Evolutionary conservation across 2,888 invertebrate species (phyloP), one percentile per base, ranked within the genome.

Genomic region (Apodemia zela): DNA sequence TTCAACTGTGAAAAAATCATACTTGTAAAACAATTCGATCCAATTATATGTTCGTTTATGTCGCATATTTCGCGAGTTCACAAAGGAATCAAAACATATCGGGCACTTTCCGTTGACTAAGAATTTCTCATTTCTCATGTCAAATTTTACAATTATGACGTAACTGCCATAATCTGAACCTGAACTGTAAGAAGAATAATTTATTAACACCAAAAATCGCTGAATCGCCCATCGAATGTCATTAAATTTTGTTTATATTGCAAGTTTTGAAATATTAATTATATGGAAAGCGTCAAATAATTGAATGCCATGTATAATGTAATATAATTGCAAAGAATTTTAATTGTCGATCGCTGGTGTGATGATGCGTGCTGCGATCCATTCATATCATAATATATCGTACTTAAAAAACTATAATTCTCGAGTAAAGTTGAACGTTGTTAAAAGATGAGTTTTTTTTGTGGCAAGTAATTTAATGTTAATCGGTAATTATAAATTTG

Each of bases 301-400:
- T 78, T 73, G 76, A 76, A 75, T 75, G 77, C 68, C 76, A 79
- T 75, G 74, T 75, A 74, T 80, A 80, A 82, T 79, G 73, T 78
- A 65, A 66, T 70, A 74, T 82, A 81, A 85, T 83, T 81, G 81
- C 76, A 60, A 72, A 75, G 81, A 81, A 85, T 85, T 79, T 85
- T 84, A 87, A 86, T 86, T 81, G 82, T 78, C 76, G 78, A 77
- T 78, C 71, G 77, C 70, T 67, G 71, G 75, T 73, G 75, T 72
- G 74, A 75, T 75, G 73, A 74, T 76, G 66, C 67, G 66, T 63
- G 67, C 59, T 38, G 47, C 74, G 73, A 75, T 73, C 57, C 62
- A 62, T 64, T 60, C 59, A 61, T 61, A 62, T 57, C 25, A 57
- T 29, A 54, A 25, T 25, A 54, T 51, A 51, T 51, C 21, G 54